Evolutionary conservation across 2,888 invertebrate genomes (phyloP).

Genomic region (Norana najaformis): DNA sequence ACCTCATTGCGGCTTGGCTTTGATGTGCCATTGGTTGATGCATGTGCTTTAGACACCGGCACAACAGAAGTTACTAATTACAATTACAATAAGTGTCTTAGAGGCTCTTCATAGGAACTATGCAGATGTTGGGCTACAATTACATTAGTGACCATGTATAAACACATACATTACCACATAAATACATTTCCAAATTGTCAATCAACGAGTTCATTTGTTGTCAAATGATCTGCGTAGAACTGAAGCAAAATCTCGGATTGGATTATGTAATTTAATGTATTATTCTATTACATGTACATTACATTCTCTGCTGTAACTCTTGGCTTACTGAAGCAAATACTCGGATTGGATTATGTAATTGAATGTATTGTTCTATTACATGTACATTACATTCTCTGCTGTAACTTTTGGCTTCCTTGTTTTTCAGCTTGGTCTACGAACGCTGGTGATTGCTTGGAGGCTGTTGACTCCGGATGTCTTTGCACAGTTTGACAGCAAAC

Average conservation of each 20-base stretch:
- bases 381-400: too few species aligned
- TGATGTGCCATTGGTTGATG: too few species aligned
- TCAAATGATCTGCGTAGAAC: neutral
- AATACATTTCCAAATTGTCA: too few species aligned
- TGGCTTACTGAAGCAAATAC: neutral
- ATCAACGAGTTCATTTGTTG: neutral
- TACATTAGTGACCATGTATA: too few species aligned
- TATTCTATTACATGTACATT: too few species aligned
- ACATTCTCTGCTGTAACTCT: neutral
- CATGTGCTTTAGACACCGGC: too few species aligned
- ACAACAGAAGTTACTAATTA: too few species aligned
- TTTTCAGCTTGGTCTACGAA: conserved; percentile 73
- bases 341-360: neutral
- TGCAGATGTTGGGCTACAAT: too few species aligned
- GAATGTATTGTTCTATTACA: neutral
- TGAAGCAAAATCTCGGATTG: neutral
- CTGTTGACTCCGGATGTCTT: conserved; percentile 69
- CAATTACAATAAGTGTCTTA: too few species aligned
- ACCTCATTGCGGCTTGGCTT: too few species aligned
- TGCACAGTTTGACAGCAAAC: conserved; percentile 60
- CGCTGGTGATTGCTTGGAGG: conserved; percentile 76
- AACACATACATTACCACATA: too few species aligned
- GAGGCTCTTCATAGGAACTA: too few species aligned
- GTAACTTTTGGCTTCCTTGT: conserved; percentile 20
- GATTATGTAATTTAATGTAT: neutral